Conservation (phyloP, 2,888 invertebrate genomes). For the Platycnemis pennipes region DNA sequence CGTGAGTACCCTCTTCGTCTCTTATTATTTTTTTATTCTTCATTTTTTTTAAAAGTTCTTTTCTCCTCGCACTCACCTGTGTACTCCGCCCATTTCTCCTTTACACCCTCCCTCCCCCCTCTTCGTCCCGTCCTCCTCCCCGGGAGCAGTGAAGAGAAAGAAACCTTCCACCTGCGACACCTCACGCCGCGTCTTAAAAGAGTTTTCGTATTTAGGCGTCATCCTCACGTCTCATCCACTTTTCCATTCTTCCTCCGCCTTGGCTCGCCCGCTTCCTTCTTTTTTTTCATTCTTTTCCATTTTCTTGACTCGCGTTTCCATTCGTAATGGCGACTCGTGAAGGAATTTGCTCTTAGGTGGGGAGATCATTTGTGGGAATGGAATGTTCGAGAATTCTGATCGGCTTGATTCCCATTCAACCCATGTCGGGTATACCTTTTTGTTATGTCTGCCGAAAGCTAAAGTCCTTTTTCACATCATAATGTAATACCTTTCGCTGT, state of each 20-base stretch:
- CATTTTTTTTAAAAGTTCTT: constrained; percentile 69
- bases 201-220: not conserved
- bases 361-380: too few species aligned
- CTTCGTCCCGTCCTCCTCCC: constrained; percentile 69
- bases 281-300: not conserved
- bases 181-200: not conserved
- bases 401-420: too few species aligned
- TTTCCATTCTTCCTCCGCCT: constrained; percentile 69
- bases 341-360: too few species aligned
- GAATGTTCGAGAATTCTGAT: too few species aligned
- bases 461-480: too few species aligned
- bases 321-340: not conserved
- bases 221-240: constrained; percentile 59
- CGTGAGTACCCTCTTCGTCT: constrained; percentile 86
- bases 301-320: not conserved
- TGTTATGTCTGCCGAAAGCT: too few species aligned
- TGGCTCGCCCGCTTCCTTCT: not conserved
- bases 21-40: constrained; percentile 38
- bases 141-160: not conserved
- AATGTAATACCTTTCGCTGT: too few species aligned
- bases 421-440: too few species aligned
- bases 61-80: constrained; percentile 70
- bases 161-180: constrained; percentile 66
- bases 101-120: constrained; percentile 71
- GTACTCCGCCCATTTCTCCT: constrained; percentile 70